These are phyloP conservation scores for Thereva nobilitata DNA, from an alignment of 2,888 invertebrate genomes.

Conservation along the genomic window DNA sequence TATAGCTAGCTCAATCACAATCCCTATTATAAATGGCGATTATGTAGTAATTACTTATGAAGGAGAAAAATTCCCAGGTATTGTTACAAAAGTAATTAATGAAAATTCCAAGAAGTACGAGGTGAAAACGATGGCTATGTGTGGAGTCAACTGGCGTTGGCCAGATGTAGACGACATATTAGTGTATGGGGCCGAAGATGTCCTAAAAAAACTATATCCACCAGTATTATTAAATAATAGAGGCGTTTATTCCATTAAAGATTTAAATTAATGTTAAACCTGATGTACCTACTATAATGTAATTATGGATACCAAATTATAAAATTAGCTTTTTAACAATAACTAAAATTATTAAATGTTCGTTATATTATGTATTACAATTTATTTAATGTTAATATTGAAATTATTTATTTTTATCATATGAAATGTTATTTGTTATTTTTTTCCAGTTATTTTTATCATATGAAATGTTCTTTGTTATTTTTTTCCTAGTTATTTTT, in stretches of 20 bases:
- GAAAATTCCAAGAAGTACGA: conserved; percentile 6
- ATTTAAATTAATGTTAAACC: conserved; percentile 43
- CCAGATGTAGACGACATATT: conserved; percentile 24
- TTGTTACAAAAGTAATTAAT: neutral
- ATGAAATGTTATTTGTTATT: no score
- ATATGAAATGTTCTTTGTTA: no score
- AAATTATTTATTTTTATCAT: no score
- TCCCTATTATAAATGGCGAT: conserved; percentile 4
- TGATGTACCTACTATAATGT: no score
- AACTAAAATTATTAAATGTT: no score
- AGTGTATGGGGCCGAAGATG: conserved; percentile 13
- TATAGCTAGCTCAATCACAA: no score
- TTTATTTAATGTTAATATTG: no score
- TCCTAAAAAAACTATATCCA: conserved; percentile 23
- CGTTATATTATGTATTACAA: no score
- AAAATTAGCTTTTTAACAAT: no score
- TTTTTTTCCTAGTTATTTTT: no score
- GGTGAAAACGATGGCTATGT: conserved; percentile 33
- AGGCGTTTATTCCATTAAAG: conserved; percentile 1
- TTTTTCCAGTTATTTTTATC: no score
- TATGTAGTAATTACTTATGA: conserved; percentile 8
- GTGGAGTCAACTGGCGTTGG: conserved; percentile 30
- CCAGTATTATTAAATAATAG: conserved; percentile 5
- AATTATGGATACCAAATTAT: no score
- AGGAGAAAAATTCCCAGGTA: conserved; percentile 15